A percentile compares a stretch with the other conserved stretches of the same genome.
These are phyloP conservation scores for Drosophila watanabei DNA, from an alignment of 1,140 invertebrate species.

Conservation along the genomic window DNA sequence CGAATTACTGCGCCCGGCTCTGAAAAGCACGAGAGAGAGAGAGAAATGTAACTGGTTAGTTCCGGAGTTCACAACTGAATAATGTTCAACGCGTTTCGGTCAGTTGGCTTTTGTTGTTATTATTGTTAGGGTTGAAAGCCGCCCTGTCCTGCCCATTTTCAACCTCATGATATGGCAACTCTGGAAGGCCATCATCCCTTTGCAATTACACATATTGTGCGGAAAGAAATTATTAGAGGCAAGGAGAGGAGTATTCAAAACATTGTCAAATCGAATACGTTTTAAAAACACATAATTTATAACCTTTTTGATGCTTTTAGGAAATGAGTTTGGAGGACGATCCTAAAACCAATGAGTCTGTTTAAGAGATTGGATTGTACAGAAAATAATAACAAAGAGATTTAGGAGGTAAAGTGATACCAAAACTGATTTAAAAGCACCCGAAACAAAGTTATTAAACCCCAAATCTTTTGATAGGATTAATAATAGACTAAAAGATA, in stretches of 20 bases:
- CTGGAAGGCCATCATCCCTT: conserved; percentile 17
- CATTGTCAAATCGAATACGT: neutral
- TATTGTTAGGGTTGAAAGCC: conserved; percentile 11
- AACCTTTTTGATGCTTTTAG: neutral
- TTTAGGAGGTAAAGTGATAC: neutral
- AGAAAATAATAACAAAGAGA: neutral
- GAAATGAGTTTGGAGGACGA: neutral
- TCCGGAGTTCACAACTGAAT: conserved; percentile 4
- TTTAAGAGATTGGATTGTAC: neutral
- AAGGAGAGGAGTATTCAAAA: neutral
- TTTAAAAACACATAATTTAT: neutral
- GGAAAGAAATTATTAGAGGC: neutral
- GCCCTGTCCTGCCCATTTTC: neutral
- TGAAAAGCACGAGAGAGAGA: conserved; percentile 28
- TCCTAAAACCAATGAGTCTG: neutral
- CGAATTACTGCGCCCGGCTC: conserved; percentile 52
- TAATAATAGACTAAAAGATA: neutral
- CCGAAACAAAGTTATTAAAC: neutral
- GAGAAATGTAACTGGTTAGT: conserved; percentile 5
- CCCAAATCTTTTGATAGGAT: neutral
- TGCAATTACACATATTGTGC: conserved; percentile 1
- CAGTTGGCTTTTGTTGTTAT: conserved; percentile 15
- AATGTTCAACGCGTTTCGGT: conserved; percentile 10
- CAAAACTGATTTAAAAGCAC: neutral
- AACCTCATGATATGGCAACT: conserved; percentile 10